These are phyloP conservation scores for Amphimedon queenslandica DNA, from an alignment of 37 sponge, comb jelly and placozoan genomes.

Conservation along the genomic window DNA sequence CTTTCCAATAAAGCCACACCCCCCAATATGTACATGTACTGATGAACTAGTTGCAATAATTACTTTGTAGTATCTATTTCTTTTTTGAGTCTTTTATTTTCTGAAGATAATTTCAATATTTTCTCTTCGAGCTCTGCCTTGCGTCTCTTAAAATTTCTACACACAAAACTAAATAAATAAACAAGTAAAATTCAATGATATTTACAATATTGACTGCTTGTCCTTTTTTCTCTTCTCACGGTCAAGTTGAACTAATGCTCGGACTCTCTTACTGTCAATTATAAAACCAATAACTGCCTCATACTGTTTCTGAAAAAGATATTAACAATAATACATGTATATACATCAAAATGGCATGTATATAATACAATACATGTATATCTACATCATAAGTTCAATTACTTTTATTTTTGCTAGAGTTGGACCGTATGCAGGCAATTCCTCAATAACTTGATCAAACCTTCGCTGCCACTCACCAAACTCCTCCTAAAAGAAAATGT, in stretches of 20 bases:
- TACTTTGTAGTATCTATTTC: too few relatives aligned
- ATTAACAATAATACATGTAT: too few relatives aligned
- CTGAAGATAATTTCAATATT: neutral
- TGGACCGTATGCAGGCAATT: slow-evolving; percentile 33
- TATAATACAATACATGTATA: neutral
- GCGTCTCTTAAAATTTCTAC: neutral
- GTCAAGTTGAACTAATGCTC: too few relatives aligned
- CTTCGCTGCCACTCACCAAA: neutral
- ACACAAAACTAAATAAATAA: neutral
- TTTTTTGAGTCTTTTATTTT: neutral
- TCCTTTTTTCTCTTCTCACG: too few relatives aligned
- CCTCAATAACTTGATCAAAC: slow-evolving; percentile 38
- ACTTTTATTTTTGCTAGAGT: slow-evolving; percentile 42
- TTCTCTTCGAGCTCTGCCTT: neutral
- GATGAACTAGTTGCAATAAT: too few relatives aligned
- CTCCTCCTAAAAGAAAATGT: neutral
- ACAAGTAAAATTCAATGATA: too few relatives aligned
- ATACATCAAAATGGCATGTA: too few relatives aligned
- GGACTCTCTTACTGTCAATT: too few relatives aligned
- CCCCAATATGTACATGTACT: too few relatives aligned
- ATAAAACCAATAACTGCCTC: neutral
- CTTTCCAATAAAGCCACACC: too few relatives aligned
- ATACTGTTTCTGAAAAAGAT: too few relatives aligned
- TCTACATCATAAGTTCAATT: neutral
- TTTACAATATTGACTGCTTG: too few relatives aligned